A percentile compares a stretch with the other conserved stretches of the same genome.
Conservation (phyloP, 1,140 invertebrate genomes). For the Aphis gossypii region DNA sequence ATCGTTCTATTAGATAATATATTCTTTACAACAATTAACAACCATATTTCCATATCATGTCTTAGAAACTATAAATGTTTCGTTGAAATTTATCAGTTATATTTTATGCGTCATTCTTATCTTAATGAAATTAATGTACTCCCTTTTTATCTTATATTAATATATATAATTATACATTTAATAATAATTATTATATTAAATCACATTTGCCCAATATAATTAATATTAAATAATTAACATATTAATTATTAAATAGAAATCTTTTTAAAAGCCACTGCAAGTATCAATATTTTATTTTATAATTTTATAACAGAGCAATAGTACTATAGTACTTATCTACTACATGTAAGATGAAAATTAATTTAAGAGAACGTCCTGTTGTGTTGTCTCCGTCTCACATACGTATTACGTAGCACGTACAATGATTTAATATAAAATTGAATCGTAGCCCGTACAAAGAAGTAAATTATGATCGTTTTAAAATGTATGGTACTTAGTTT, state of each 20-base stretch:
- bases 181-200: not conserved
- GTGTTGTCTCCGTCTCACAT: too few relatives aligned
- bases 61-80: not conserved
- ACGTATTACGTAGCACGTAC: too few relatives aligned
- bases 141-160: not conserved
- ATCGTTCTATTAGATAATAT: not conserved
- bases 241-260: not conserved
- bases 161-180: not conserved
- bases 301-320: too few relatives aligned
- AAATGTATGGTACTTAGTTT: too few relatives aligned
- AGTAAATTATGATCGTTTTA: too few relatives aligned
- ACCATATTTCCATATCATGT: not conserved
- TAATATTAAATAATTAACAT: not conserved
- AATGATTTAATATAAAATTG: too few relatives aligned
- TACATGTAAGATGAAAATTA: too few relatives aligned
- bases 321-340: too few relatives aligned
- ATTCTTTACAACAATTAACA: not conserved
- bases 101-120: not conserved
- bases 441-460: too few relatives aligned
- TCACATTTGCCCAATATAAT: not conserved
- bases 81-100: not conserved
- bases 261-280: not conserved
- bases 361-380: too few relatives aligned
- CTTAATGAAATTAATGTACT: not conserved
- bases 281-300: not conserved